Evolutionary conservation across 2,888 invertebrate species (phyloP).

Genomic region (Enchytraeus crypticus): DNA sequence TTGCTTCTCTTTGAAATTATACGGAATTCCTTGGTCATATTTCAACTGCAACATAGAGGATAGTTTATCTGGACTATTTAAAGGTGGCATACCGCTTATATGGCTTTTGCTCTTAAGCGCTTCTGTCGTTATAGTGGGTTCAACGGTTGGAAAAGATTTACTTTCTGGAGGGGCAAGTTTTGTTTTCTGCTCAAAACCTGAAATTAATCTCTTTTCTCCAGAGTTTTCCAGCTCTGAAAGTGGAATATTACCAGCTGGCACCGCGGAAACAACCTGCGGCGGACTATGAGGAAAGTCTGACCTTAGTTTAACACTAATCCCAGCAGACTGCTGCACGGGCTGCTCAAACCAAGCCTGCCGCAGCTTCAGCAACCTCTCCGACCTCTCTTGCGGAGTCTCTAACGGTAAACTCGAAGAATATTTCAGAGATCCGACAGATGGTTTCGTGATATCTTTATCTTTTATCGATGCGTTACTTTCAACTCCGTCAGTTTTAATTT

Average conservation of each 20-base stretch:
- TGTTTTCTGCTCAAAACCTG: no score
- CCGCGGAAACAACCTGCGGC: neutral
- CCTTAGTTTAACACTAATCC: neutral
- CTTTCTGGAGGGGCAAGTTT: neutral
- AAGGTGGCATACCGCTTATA: neutral
- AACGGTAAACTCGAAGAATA: neutral
- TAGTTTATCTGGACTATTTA: neutral
- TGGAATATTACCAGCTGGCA: neutral
- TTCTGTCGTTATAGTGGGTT: no score
- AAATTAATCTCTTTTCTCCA: neutral
- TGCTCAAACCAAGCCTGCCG: conserved; percentile 4
- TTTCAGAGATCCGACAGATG: neutral
- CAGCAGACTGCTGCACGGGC: neutral
- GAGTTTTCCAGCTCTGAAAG: neutral
- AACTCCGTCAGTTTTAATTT: no score
- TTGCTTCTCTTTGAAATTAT: no score
- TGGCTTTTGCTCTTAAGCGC: neutral
- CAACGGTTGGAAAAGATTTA: no score
- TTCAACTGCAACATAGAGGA: neutral
- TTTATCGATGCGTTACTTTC: no score
- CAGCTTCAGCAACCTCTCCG: neutral
- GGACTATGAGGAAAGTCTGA: no score
- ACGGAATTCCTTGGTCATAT: neutral
- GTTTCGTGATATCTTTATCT: neutral
- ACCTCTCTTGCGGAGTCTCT: conserved; percentile 3